Percentiles rank a stretch among this genome's conserved stretches.
Conservation (phyloP, 2,888 invertebrate genomes). For the Cartodere bifasciata region DNA sequence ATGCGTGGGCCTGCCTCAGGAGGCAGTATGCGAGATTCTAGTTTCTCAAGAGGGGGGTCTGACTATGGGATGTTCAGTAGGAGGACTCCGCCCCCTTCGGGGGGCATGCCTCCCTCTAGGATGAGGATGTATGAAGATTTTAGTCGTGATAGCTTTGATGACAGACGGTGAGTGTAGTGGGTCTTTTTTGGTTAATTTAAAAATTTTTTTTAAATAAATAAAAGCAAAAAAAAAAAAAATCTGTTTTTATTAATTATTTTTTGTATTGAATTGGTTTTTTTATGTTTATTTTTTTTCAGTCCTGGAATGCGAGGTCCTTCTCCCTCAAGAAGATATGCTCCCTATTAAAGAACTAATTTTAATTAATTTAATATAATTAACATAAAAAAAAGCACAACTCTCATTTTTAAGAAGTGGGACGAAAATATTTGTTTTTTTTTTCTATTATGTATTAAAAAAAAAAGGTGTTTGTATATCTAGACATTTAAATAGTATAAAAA, state of each 20-base stretch:
- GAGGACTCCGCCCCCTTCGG: slow-evolving; percentile 53
- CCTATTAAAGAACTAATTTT: slow-evolving; percentile 57
- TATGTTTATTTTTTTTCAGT: slow-evolving; percentile 39
- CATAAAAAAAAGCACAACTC: too few species aligned
- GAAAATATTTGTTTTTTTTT: too few species aligned
- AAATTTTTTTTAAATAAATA: not conserved
- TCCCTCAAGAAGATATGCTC: slow-evolving; percentile 75
- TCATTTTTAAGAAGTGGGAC: too few species aligned
- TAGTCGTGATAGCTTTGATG: slow-evolving; percentile 78
- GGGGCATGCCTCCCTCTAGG: slow-evolving; percentile 28
- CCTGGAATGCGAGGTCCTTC: slow-evolving; percentile 71
- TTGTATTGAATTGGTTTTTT: not conserved
- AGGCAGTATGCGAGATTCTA: slow-evolving; percentile 51
- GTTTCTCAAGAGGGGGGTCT: slow-evolving; percentile 43
- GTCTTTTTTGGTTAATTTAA: not conserved
- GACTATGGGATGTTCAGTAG: slow-evolving; percentile 76
- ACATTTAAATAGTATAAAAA: too few species aligned
- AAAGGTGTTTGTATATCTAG: too few species aligned
- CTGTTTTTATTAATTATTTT: not conserved
- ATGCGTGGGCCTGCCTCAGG: slow-evolving; percentile 43
- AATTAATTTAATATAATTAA: too few species aligned
- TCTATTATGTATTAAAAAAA: too few species aligned
- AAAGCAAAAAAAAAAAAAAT: slow-evolving; percentile 1
- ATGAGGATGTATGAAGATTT: slow-evolving; percentile 74
- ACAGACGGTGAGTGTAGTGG: slow-evolving; percentile 52